Conservation (phyloP, 2,113 vertebrate species). For the Pagrus major region DNA sequence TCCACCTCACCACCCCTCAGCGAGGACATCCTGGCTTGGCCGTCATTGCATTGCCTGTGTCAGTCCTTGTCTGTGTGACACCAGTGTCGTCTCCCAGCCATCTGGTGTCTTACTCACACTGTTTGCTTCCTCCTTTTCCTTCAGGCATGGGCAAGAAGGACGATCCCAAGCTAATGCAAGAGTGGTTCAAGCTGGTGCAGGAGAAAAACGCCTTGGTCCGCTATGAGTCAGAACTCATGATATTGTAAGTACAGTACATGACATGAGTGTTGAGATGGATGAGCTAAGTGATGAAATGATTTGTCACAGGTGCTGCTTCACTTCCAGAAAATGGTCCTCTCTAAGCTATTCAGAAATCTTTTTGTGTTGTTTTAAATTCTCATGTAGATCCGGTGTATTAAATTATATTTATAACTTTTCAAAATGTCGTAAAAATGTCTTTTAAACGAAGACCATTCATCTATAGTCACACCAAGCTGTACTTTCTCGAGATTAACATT, state of each 20-base stretch:
- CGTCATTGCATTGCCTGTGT: conserved; percentile 77
- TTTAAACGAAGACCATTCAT: not conserved
- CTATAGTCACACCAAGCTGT: not conserved
- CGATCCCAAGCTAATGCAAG: conserved; percentile 98
- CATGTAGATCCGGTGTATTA: no score
- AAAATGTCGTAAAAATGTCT: not conserved
- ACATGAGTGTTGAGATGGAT: not conserved
- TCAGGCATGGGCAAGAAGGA: conserved; percentile 99
- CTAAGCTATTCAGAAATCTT: no score
- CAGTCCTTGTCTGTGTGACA: conserved; percentile 59
- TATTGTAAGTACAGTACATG: conserved; percentile 95
- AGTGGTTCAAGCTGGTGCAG: conserved; percentile 99
- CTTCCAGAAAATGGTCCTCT: not conserved
- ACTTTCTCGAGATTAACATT: not conserved
- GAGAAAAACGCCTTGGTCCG: conserved; percentile 98
- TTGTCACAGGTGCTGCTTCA: not conserved
- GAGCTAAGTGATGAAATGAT: not conserved
- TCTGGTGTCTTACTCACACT: conserved; percentile 36
- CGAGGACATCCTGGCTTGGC: conserved; percentile 83
- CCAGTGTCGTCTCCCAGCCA: not conserved
- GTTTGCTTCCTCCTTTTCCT: conserved; percentile 47
- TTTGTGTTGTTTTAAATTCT: no score
- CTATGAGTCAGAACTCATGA: conserved; percentile 99
- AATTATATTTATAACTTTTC: no score
- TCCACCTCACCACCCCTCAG: conserved; percentile 65